Percentiles rank a stretch among this genome's conserved stretches.
Evolutionary conservation across 1,140 invertebrate species (phyloP).

Genomic region (Polypedilum pembai): DNA sequence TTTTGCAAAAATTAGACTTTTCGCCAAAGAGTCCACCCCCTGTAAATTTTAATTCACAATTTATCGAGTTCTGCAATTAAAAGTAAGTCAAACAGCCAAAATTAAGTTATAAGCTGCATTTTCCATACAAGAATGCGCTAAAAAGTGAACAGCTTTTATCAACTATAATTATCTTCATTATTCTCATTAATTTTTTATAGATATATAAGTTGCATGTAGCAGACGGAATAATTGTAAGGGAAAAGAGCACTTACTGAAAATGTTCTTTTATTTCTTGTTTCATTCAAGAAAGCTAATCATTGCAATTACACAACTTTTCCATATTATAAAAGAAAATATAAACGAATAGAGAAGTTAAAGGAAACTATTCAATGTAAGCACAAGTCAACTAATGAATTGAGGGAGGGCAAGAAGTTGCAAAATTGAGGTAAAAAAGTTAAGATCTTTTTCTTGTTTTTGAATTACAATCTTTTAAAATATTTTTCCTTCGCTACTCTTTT

Average conservation of each 20-base stretch:
- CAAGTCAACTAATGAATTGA: constrained; percentile 1
- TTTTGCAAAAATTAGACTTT: too few relatives aligned
- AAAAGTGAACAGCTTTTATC: too few relatives aligned
- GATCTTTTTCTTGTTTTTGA: neutral
- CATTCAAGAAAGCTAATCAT: neutral
- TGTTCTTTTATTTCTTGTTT: neutral
- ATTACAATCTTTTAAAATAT: constrained; percentile 19
- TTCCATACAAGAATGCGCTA: too few relatives aligned
- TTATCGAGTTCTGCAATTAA: too few relatives aligned
- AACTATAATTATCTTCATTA: too few relatives aligned
- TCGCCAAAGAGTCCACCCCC: too few relatives aligned
- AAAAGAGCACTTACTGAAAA: neutral
- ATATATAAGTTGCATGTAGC: too few relatives aligned
- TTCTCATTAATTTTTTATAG: too few relatives aligned
- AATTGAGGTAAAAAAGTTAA: neutral
- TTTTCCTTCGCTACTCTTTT: neutral
- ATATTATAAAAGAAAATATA: neutral
- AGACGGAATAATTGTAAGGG: neutral
- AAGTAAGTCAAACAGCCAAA: too few relatives aligned
- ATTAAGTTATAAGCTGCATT: too few relatives aligned
- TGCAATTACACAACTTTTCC: constrained; percentile 12
- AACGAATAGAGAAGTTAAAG: neutral
- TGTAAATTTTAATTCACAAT: too few relatives aligned
- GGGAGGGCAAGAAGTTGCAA: neutral
- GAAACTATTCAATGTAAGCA: neutral